Percentiles rank a stretch among this genome's conserved stretches.
Conservation (phyloP, 2,113 vertebrate genomes). For the Chroicocephalus ridibundus region DNA sequence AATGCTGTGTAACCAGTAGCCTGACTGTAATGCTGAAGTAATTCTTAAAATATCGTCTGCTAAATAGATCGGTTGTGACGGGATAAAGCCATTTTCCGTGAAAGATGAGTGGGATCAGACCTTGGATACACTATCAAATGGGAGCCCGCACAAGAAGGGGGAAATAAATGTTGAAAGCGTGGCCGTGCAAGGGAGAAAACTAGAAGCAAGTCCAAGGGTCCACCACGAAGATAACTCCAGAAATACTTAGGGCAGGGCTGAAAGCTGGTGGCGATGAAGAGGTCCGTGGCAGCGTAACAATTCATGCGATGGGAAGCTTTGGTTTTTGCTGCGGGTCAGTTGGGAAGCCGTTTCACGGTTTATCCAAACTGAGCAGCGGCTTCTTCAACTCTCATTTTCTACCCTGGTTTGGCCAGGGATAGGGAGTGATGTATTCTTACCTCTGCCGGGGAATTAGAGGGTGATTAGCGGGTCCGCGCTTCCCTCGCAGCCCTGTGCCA, state of each 20-base stretch:
- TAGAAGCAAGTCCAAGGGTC: neutral
- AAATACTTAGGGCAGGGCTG: neutral
- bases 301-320: neutral
- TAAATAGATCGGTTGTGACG: neutral
- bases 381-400: accelerated
- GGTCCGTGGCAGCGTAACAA: neutral
- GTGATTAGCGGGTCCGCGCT: neutral
- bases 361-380: neutral
- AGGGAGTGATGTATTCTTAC: accelerated
- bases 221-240: neutral
- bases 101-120: neutral
- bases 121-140: neutral
- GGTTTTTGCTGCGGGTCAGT: neutral
- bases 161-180: neutral
- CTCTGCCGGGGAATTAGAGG: neutral
- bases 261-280: neutral
- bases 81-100: neutral
- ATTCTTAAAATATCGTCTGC: neutral
- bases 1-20: neutral
- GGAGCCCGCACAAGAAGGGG: neutral
- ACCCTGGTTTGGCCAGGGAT: accelerated
- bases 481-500: neutral
- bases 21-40: neutral
- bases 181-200: neutral
- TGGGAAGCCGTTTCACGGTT: neutral